phyloP scores from a whole-genome alignment of 2,888 invertebrate genomes.

The Drosophila sordidapex region DNA sequence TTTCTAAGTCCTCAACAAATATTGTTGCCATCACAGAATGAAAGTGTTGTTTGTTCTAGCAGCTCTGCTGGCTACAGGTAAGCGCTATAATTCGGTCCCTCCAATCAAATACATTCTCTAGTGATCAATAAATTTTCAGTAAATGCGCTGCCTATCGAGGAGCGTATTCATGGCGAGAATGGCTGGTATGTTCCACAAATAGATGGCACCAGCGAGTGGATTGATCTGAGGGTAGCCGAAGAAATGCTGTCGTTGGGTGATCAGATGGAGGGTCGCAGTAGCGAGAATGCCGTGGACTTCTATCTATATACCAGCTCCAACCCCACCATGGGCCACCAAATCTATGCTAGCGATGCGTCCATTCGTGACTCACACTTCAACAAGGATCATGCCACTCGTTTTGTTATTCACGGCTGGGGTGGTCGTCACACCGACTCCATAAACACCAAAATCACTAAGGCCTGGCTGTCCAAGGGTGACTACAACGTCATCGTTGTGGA shows the following conservation, averaged over 20 bases:
- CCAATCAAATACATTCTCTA: background rate
- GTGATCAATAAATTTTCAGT: slow-evolving; percentile 14
- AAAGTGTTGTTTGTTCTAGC: slow-evolving; percentile 32
- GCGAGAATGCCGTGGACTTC: slow-evolving; percentile 58
- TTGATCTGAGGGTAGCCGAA: slow-evolving; percentile 46
- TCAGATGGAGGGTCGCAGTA: slow-evolving; percentile 40
- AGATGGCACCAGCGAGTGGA: slow-evolving; percentile 58
- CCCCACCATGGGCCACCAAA: slow-evolving; percentile 51
- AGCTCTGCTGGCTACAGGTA: slow-evolving; percentile 51
- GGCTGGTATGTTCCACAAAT: slow-evolving; percentile 63
- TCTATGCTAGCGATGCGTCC: slow-evolving; percentile 41
- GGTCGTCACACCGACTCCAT: slow-evolving; percentile 85
- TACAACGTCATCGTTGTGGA: slow-evolving; percentile 87
- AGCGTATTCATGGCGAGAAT: slow-evolving; percentile 55
- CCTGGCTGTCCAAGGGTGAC: slow-evolving; percentile 86
- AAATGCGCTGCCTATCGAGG: slow-evolving; percentile 45
- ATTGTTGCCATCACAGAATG: slow-evolving; percentile 20
- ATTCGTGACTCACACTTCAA: slow-evolving; percentile 62
- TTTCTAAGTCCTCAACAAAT: background rate
- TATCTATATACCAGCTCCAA: slow-evolving; percentile 76
- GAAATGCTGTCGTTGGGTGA: slow-evolving; percentile 30
- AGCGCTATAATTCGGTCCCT: background rate
- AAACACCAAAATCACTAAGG: slow-evolving; percentile 79
- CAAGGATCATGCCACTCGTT: slow-evolving; percentile 55
- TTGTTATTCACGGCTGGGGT: slow-evolving; percentile 87